Conservation (phyloP, 2,797 vertebrate genomes). For the Arnoldichthys spilopterus region DNA sequence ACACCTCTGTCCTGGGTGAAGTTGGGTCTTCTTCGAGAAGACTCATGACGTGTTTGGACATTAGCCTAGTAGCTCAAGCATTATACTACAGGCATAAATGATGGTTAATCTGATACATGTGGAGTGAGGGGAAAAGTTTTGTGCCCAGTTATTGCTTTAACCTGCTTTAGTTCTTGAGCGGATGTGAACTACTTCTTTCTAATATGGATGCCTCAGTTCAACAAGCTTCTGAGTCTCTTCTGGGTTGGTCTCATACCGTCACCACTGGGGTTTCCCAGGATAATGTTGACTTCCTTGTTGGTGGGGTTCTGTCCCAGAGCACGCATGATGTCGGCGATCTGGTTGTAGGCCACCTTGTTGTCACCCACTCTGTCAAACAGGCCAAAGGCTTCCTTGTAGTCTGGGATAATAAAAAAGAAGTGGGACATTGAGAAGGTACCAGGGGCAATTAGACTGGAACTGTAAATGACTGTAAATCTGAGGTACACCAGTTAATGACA, state of each 20-base stretch:
- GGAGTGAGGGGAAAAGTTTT: no score
- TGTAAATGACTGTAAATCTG: not conserved
- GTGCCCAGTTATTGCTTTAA: no score
- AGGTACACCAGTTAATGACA: no score
- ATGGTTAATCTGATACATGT: no score
- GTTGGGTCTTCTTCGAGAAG: no score
- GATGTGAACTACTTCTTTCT: not conserved
- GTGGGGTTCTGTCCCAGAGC: constrained; percentile 98
- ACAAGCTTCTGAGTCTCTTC: not conserved
- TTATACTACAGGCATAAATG: no score
- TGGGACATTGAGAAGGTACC: not conserved
- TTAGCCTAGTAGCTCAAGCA: no score
- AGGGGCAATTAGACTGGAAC: not conserved
- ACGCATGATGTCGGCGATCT: constrained; percentile 95
- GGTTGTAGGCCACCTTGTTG: constrained; percentile 89
- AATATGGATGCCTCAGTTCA: not conserved
- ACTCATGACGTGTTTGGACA: no score
- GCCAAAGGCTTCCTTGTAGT: constrained; percentile 98
- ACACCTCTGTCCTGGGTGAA: no score
- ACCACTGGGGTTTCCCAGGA: constrained; percentile 87
- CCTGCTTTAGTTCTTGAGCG: not conserved
- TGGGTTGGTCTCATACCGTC: constrained; percentile 79
- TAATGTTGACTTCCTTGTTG: constrained; percentile 89
- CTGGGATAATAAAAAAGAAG: constrained; percentile 70
- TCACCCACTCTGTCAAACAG: constrained; percentile 98